phyloP scores from a whole-genome alignment of 2,888 invertebrate species.

The Abrostola triplasia region DNA sequence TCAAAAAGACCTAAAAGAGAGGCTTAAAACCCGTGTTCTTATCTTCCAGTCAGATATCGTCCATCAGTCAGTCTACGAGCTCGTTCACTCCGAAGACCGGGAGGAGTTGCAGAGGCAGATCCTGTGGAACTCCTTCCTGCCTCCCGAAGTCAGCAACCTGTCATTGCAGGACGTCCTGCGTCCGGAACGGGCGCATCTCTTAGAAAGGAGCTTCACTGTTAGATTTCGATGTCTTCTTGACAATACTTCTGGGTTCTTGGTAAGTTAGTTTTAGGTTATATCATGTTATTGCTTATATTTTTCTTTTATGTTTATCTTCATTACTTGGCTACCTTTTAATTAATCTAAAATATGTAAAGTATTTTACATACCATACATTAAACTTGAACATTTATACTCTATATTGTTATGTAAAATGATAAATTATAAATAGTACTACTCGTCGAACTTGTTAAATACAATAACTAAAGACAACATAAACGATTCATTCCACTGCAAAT shows the following conservation, averaged over 20 bases:
- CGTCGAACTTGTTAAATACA: no score
- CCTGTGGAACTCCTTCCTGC: constrained; percentile 97
- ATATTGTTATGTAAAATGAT: no score
- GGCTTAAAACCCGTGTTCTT: constrained; percentile 7
- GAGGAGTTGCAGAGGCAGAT: constrained; percentile 98
- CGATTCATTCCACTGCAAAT: background rate
- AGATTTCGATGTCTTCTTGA: constrained; percentile 99
- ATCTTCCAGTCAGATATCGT: constrained; percentile 98
- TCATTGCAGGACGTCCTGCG: constrained; percentile 96
- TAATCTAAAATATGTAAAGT: no score
- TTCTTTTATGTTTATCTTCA: no score
- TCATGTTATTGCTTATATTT: no score
- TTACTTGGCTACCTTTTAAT: no score
- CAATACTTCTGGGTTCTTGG: constrained; percentile 99
- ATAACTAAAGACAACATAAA: no score
- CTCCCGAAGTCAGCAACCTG: constrained; percentile 91
- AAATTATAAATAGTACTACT: no score
- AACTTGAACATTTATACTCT: no score
- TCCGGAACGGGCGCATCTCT: constrained; percentile 95
- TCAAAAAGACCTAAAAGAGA: background rate
- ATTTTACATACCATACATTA: no score
- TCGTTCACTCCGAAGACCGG: constrained; percentile 99
- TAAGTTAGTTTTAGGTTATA: constrained; percentile 81
- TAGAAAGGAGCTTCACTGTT: constrained; percentile 99
- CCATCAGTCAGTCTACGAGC: constrained; percentile 99